Percentiles rank a stretch among this genome's conserved stretches.
Conservation (phyloP, 2,888 invertebrate genomes). For the Neoscelio sp. region DNA sequence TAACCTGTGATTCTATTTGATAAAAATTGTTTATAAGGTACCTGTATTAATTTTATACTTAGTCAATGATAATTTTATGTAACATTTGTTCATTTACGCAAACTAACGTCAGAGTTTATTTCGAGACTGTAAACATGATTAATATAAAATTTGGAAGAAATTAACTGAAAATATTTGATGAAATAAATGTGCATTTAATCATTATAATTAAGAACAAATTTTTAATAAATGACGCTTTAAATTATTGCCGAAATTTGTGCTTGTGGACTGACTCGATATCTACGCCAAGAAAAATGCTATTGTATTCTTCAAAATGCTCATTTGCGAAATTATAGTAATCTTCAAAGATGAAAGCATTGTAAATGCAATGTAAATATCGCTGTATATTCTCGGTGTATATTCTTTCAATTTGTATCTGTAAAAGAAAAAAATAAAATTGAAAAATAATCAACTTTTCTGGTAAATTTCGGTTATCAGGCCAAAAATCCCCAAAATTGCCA, state of each 20-base stretch:
- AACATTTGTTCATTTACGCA: no score
- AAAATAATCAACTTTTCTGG: no score
- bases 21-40: no score
- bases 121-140: constrained; percentile 2
- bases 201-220: constrained; percentile 5
- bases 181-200: constrained; percentile 20
- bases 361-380: constrained; percentile 55
- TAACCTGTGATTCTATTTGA: no score
- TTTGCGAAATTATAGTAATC: no score
- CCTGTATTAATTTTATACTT: no score
- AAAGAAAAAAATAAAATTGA: no score
- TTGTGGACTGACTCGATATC: constrained; percentile 48
- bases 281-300: constrained; percentile 4
- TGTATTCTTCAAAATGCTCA: constrained; percentile 28
- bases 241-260: neutral
- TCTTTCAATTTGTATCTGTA: constrained; percentile 15
- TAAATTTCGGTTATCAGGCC: no score
- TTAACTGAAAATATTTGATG: constrained; percentile 19
- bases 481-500: no score
- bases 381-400: constrained; percentile 57
- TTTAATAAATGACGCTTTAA: neutral
- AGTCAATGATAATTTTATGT: no score
- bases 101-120: no score
- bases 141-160: neutral
- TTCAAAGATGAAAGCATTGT: no score